phyloP scores from a whole-genome alignment of 1,140 invertebrate genomes.

The Drosophila equinoxialis region DNA sequence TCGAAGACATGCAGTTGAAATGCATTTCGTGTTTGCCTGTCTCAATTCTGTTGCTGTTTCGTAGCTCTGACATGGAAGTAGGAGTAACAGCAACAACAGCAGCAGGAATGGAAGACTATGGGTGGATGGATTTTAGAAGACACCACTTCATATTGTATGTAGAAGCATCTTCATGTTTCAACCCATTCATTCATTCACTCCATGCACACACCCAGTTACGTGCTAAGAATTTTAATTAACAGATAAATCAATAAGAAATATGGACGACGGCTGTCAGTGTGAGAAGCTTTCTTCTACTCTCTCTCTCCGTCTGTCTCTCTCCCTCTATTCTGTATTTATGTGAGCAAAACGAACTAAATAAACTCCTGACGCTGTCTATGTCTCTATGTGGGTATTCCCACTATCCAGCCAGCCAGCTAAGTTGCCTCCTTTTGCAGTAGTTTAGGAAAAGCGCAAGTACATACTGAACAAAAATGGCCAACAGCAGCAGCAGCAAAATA shows the following conservation, averaged over 20 bases:
- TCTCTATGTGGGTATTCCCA: conserved; percentile 37
- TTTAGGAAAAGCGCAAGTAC: conserved; percentile 63
- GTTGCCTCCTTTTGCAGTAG: conserved; percentile 22
- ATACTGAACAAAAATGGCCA: conserved; percentile 57
- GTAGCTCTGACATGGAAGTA: conserved; percentile 17
- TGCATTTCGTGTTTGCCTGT: conserved; percentile 75
- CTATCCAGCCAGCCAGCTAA: neutral
- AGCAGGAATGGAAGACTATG: neutral
- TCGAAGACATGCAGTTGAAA: conserved; percentile 77
- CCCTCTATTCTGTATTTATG: conserved; percentile 11
- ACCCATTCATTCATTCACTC: conserved; percentile 40
- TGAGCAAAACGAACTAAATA: conserved; percentile 65
- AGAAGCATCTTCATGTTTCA: conserved; percentile 37
- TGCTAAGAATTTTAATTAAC: conserved; percentile 82
- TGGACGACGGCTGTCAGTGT: conserved; percentile 78
- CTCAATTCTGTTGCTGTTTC: conserved; percentile 23
- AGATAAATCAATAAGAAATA: conserved; percentile 82
- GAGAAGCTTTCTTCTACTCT: conserved; percentile 36
- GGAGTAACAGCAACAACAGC: neutral
- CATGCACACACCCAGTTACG: conserved; percentile 65
- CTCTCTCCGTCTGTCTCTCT: neutral
- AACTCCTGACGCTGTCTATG: conserved; percentile 61
- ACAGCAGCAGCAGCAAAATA: conserved; percentile 37
- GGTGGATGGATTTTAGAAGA: conserved; percentile 9
- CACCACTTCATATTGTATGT: conserved; percentile 39